Evolutionary conservation across 2,888 invertebrate genomes (phyloP).

Genomic region (Drosophila yooni): DNA sequence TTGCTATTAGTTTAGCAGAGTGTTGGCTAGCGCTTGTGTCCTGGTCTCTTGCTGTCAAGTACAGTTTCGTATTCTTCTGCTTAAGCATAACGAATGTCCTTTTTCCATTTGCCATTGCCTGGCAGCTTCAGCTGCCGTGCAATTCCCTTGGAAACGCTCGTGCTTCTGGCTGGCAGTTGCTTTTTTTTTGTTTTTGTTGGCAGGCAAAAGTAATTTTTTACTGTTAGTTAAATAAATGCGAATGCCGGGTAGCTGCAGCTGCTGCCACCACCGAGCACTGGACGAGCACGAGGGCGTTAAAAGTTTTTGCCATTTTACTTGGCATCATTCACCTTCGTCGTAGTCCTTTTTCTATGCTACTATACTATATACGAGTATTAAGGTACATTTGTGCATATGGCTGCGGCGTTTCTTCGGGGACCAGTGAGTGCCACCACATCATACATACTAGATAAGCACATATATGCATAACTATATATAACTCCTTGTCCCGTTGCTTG

Average conservation of each 20-base stretch:
- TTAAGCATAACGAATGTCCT: conserved; percentile 83
- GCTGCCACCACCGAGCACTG: conserved; percentile 32
- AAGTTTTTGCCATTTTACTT: conserved; percentile 72
- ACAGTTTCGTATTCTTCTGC: conserved; percentile 82
- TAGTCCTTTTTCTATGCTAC: conserved; percentile 23
- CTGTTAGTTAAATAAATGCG: conserved; percentile 81
- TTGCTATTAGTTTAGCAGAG: conserved; percentile 70
- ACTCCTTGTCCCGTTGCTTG: conserved; percentile 69
- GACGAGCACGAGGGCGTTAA: conserved; percentile 75
- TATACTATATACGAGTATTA: conserved; percentile 3
- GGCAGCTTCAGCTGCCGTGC: conserved; percentile 38
- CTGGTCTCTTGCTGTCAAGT: conserved; percentile 69
- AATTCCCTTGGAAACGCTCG: conserved; percentile 63
- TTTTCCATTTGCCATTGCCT: conserved; percentile 59
- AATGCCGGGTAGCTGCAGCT: conserved; percentile 54
- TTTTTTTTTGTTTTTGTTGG: conserved; percentile 37
- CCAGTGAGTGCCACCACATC: conserved; percentile 37
- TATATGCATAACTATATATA: conserved; percentile 26
- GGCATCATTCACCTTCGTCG: conserved; percentile 53
- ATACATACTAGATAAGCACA: conserved; percentile 36
- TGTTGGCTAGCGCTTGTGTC: conserved; percentile 22
- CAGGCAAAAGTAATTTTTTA: conserved; percentile 76
- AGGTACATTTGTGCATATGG: conserved; percentile 13
- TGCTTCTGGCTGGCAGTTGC: conserved; percentile 17
- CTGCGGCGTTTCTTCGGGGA: conserved; percentile 76